Evolutionary conservation across 2,797 vertebrate genomes (phyloP).

Genomic region (Siniperca scherzeri): DNA sequence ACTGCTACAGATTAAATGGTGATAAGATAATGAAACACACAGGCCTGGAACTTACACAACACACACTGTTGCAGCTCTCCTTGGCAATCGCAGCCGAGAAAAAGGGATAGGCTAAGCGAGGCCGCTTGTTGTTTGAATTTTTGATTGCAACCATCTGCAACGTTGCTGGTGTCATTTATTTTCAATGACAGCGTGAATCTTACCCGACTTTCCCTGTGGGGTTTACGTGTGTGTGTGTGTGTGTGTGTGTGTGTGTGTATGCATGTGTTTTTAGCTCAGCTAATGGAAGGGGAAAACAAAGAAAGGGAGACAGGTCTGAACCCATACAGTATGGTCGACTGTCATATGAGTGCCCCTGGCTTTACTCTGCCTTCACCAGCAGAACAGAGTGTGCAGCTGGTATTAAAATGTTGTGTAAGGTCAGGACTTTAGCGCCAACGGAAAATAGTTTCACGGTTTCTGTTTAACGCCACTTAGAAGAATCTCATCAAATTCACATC

Average conservation of each 20-base stretch:
- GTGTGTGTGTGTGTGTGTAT: constrained; percentile 45
- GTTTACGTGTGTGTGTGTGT: constrained; percentile 44
- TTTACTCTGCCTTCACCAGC: constrained; percentile 52
- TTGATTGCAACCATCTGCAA: constrained; percentile 86
- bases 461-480: background rate
- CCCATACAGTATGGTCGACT: constrained; percentile 65
- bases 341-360: constrained; percentile 70
- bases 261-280: constrained; percentile 53
- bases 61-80: constrained; percentile 72
- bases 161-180: constrained; percentile 81
- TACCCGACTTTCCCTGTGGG: constrained; percentile 72
- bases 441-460: constrained; percentile 51
- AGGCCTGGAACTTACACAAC: constrained; percentile 74
- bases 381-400: constrained; percentile 60
- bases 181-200: constrained; percentile 80
- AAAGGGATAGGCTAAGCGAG: constrained; percentile 73
- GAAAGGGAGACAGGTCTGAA: constrained; percentile 79
- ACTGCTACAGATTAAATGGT: constrained; percentile 79
- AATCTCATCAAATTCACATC: constrained; percentile 29
- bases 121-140: constrained; percentile 83
- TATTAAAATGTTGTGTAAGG: constrained; percentile 63
- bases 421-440: constrained; percentile 35
- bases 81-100: constrained; percentile 69
- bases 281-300: constrained; percentile 69
- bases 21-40: constrained; percentile 83